Percentiles rank a stretch among this genome's conserved stretches.
These are phyloP conservation scores for Epinephelus fuscoguttatus DNA, from an alignment of 2,113 vertebrate genomes.

Conservation along the genomic window DNA sequence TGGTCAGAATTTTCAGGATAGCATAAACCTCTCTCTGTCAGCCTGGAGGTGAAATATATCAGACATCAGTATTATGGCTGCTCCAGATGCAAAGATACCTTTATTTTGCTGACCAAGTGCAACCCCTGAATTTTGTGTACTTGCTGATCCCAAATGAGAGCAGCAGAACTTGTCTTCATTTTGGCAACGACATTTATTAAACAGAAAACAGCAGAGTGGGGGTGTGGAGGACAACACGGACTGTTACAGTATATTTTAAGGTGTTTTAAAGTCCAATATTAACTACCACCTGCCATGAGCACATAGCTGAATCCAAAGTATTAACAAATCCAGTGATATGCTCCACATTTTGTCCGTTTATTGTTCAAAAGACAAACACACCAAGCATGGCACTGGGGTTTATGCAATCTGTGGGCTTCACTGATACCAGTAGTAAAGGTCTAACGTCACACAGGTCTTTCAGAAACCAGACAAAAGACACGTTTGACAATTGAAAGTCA, in stretches of 20 bases:
- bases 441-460: constrained; percentile 23
- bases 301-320: not conserved
- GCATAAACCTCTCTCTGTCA: constrained; percentile 30
- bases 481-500: constrained; percentile 37
- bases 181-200: constrained; percentile 22
- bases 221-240: not conserved
- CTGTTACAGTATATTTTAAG: not conserved
- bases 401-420: constrained; percentile 25
- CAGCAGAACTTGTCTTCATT: constrained; percentile 26
- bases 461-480: constrained; percentile 24
- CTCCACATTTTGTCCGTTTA: constrained; percentile 11
- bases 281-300: not conserved
- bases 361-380: constrained; percentile 47
- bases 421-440: constrained; percentile 40
- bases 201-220: not conserved
- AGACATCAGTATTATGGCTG: constrained; percentile 31
- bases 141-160: constrained; percentile 46
- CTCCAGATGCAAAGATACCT: constrained; percentile 39
- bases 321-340: constrained; percentile 12
- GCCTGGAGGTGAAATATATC: constrained; percentile 44
- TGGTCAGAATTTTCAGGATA: constrained; percentile 21
- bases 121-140: constrained; percentile 31
- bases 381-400: constrained; percentile 2
- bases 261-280: not conserved
- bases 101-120: constrained; percentile 44